phyloP scores from a whole-genome alignment of 2,797 vertebrate species.

The Gymnoscopelus braueri region DNA sequence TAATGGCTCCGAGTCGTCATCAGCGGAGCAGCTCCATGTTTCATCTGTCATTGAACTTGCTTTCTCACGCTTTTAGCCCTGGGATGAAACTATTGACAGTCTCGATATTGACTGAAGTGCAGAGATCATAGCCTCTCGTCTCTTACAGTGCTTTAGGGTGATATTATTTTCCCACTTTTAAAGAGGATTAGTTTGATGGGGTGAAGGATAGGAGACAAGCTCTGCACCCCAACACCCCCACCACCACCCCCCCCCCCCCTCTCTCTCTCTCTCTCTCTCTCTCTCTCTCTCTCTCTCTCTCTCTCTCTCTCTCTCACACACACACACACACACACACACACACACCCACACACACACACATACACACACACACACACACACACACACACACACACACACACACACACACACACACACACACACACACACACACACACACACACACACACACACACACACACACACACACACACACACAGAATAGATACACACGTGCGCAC shows the following conservation, averaged over 20 bases:
- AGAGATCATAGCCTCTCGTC: no score
- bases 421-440: not conserved
- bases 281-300: no score
- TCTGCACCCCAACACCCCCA: constrained; percentile 9
- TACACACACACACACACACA: constrained; percentile 9
- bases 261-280: constrained; percentile 17
- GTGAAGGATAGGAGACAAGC: constrained; percentile 32
- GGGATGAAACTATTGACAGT: no score
- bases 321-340: no score
- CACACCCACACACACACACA: constrained; percentile 25
- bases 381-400: constrained; percentile 1
- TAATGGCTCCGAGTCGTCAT: no score
- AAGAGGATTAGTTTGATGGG: constrained; percentile 23
- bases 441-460: constrained; percentile 20
- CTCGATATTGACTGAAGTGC: not conserved
- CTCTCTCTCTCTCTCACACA: no score
- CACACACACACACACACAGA: constrained; percentile 21
- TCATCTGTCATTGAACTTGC: no score
- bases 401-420: constrained; percentile 1
- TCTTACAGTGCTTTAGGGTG: constrained; percentile 22
- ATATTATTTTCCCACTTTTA: constrained; percentile 11
- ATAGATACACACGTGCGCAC: constrained; percentile 2
- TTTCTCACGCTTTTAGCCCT: no score
- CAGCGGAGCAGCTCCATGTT: no score
- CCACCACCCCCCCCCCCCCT: constrained; percentile 14